Evolutionary conservation across 2,888 invertebrate genomes (phyloP), one percentile per base, ranked within the genome.

Genomic region (Agonum fuliginosum): DNA sequence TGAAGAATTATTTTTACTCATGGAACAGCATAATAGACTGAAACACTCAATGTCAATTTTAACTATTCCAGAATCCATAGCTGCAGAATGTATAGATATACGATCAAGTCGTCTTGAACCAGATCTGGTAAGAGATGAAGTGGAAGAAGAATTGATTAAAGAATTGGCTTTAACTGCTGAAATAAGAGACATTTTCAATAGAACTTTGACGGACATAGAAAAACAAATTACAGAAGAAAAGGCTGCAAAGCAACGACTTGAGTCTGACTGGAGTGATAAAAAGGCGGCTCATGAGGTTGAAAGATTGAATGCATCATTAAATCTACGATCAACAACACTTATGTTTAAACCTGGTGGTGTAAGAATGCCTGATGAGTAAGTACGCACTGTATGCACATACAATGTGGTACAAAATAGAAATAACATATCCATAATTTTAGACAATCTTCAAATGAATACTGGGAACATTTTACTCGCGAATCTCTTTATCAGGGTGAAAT

Each of bases 231-330:
- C 90, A 24, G 91, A 94, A 81, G 93, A 95, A 83, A 93, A 94
- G 83, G 92, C 94, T 12, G 93, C 94, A 0, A 96, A 97, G 84
- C 91, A 93, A 80, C 91, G 93, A 48, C 88, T 97, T 78, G 97
- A 97, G 87, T 93, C 92, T 83, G 97, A 97, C 85, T 97, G 96
- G 96, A 96, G 96, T 82, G 96, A 97, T 84, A 97, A 97, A 87
- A 90, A 91, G 78, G 92, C 94, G 84, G 91, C 96, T 0, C 93
- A 94, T 82, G 91, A 93, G 80, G 92, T 95, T 2, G 97, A 97
- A 82, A 86, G 93, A 0, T 86, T 87, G 0, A 94, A 93, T 84
- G 88, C 93, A 46, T 89, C 91, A 6, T 88, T 97, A 3, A 92
- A 91, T 78, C 92, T 94, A 65, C 89, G 90, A 82, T 94, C 93